Evolutionary conservation across 2,113 vertebrate species (phyloP), one percentile per base, ranked within the genome.

Genomic region (Rhinolophus sinicus): DNA sequence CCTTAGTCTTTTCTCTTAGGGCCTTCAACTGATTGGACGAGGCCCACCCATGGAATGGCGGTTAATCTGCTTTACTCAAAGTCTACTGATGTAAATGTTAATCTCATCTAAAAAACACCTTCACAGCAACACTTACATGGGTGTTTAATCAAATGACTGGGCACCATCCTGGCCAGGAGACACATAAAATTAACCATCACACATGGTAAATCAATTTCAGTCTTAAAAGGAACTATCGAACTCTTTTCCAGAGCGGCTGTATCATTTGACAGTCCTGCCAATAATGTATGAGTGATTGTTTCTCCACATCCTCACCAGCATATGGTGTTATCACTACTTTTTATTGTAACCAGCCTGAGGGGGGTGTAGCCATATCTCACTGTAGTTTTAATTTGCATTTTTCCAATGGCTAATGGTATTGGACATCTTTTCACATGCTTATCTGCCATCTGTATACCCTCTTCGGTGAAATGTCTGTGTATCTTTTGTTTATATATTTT

Each of bases 271-370:
- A 15, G 9, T 10, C 30, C 22, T 21, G 21, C 35, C 52, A 13
- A 0, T 8, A 3, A 24, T 0, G 6, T 10, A 5, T 2, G 21
- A 44, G 60, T 0, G 14, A 5, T 8, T 33, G 2, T 44, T 21
- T 21, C 50, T 28, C 50, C 18, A 12, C 52, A 1, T 18, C 2
- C 28, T 62, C 40, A 4, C 89, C 24, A 3, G 52, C 65, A 0
- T 2, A 19, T 0, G 8, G 18, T 5, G 18, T 15, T 1, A 4
- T 12, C 30, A 7, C 38, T 16, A 11, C 2, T n/a, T 35, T 44
- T 58, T 15, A 1, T 24, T 0, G 11, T 0, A 11, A 47, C 35
- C 21, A 5, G 30, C 47, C 64, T 44, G 28, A 10, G 8, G 24
- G 88, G 56, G 90, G 44, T 2, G 30, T 11, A 3, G 12, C 22